A percentile compares a stretch with the other conserved stretches of the same genome.
These are phyloP conservation scores for Drosophila conformis DNA, from an alignment of 2,888 invertebrate species.

Conservation along the genomic window DNA sequence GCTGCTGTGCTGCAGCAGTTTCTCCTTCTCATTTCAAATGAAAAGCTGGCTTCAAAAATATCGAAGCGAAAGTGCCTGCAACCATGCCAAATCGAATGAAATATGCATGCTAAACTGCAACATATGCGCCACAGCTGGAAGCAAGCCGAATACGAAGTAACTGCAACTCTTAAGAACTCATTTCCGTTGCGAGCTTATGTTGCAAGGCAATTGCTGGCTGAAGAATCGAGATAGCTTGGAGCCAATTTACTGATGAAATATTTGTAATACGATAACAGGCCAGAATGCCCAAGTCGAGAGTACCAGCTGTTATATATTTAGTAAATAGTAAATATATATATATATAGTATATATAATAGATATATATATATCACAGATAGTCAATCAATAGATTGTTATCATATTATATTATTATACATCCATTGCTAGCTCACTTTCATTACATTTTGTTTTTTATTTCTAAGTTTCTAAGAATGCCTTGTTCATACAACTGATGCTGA, in stretches of 20 bases:
- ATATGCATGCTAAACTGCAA: slow-evolving; percentile 7
- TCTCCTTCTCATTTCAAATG: slow-evolving; percentile 4
- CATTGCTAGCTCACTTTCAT: too few relatives aligned
- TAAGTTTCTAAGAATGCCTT: too few relatives aligned
- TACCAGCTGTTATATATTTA: neutral
- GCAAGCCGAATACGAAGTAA: neutral
- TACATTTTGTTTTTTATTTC: too few relatives aligned
- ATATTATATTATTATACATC: too few relatives aligned
- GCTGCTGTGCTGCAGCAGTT: slow-evolving; percentile 31
- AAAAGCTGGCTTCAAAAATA: slow-evolving; percentile 36
- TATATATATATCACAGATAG: too few relatives aligned
- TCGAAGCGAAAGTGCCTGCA: slow-evolving; percentile 28
- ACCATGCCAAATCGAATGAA: slow-evolving; percentile 24
- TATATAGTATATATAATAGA: too few relatives aligned
- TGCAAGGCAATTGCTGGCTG: neutral
- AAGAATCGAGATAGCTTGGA: neutral
- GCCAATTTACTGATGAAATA: neutral
- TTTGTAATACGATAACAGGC: neutral
- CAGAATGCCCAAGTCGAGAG: too few relatives aligned
- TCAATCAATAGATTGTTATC: too few relatives aligned
- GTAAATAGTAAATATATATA: neutral
- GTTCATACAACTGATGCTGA: neutral
- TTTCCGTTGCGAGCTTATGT: slow-evolving; percentile 3
- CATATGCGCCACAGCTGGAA: neutral
- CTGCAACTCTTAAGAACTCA: neutral